These are phyloP conservation scores for Anas capensis DNA, from an alignment of 2,797 vertebrate genomes.

Conservation along the genomic window DNA sequence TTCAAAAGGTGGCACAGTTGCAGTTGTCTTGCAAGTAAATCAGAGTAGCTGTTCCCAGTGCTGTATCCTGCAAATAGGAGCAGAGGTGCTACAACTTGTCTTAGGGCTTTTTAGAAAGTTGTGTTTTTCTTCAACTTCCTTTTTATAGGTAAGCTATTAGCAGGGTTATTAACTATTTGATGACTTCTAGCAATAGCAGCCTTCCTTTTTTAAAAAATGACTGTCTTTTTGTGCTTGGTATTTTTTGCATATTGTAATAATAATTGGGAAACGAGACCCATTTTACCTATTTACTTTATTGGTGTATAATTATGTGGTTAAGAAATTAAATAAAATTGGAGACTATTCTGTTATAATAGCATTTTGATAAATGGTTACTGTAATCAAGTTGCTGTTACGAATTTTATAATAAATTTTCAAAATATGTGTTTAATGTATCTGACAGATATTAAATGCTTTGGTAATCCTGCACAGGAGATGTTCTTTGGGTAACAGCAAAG, in stretches of 20 bases:
- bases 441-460: not conserved
- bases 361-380: not conserved
- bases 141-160: not conserved
- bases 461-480: not conserved
- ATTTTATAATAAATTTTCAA: conserved; percentile 38
- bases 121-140: not conserved
- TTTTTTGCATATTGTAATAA: not conserved
- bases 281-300: not conserved
- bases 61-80: not conserved
- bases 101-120: not conserved
- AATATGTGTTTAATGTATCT: conserved; percentile 19
- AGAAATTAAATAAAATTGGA: not conserved
- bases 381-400: conserved; percentile 26
- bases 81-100: not conserved
- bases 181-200: not conserved
- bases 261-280: not conserved
- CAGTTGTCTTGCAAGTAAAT: not conserved
- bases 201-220: not conserved
- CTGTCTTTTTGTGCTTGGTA: not conserved
- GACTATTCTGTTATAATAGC: not conserved
- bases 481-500: not conserved
- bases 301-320: not conserved
- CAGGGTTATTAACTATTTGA: not conserved
- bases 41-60: not conserved
- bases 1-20: not conserved